Evolutionary conservation across 2,113 vertebrate genomes (phyloP).

Genomic region (Plotosus lineatus): DNA sequence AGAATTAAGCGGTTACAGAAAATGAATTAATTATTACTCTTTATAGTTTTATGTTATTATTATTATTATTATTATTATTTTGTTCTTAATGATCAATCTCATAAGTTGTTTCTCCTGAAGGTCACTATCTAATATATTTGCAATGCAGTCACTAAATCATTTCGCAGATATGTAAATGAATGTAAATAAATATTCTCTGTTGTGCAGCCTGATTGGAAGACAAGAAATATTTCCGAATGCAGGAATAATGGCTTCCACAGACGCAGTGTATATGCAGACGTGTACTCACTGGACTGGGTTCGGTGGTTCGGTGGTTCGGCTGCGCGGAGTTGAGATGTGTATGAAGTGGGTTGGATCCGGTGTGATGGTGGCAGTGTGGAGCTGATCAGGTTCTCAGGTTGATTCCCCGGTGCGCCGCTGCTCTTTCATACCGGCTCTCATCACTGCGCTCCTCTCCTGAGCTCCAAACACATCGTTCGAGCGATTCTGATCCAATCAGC

Average conservation of each 20-base stretch:
- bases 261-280: background rate
- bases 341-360: too few relatives aligned
- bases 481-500: constrained; percentile 4
- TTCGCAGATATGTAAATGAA: background rate
- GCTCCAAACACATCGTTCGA: constrained; percentile 14
- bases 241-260: background rate
- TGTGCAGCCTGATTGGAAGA: background rate
- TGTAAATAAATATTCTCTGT: background rate
- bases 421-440: background rate
- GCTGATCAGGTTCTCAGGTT: background rate
- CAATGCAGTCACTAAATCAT: background rate
- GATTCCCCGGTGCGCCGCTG: background rate
- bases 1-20: too few relatives aligned
- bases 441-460: constrained; percentile 20
- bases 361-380: background rate
- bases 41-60: too few relatives aligned
- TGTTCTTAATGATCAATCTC: too few relatives aligned
- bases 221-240: background rate
- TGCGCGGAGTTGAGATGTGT: background rate
- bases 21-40: too few relatives aligned
- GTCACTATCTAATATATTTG: too few relatives aligned
- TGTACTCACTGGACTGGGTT: constrained; percentile 6
- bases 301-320: too few relatives aligned
- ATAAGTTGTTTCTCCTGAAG: too few relatives aligned
- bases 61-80: too few relatives aligned